Evolutionary conservation across 2,113 vertebrate species (phyloP).

Genomic region (Lanius collurio): DNA sequence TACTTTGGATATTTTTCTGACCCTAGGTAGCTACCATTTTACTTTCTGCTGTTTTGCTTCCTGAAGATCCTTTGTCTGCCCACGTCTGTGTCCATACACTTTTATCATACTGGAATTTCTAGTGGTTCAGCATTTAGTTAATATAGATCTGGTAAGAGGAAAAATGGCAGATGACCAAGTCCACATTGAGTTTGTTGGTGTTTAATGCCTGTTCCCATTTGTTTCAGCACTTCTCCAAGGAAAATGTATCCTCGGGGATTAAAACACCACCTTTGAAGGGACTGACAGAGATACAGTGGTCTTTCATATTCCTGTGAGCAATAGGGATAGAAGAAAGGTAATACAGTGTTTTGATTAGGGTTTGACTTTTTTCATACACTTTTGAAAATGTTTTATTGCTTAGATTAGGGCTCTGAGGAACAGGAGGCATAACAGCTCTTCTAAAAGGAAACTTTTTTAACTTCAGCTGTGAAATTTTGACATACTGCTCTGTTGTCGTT

Average conservation of each 20-base stretch:
- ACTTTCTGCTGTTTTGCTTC: neutral
- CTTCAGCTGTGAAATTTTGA: neutral
- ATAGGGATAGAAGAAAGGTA: neutral
- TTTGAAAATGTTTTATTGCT: neutral
- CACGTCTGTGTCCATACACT: neutral
- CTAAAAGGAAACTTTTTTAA: neutral
- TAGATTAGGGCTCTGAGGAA: neutral
- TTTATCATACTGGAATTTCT: neutral
- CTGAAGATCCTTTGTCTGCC: neutral
- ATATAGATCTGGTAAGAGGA: neutral
- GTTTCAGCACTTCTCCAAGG: neutral
- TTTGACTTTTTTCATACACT: neutral
- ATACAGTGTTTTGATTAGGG: neutral
- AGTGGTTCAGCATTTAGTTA: neutral
- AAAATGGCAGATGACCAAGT: neutral
- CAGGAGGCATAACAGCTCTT: rapidly evolving
- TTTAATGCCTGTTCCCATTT: neutral
- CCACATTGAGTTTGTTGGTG: neutral
- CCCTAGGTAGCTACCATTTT: neutral
- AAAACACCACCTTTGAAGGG: neutral
- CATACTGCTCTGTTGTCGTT: rapidly evolving
- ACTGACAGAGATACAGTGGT: neutral
- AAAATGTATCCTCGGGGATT: neutral
- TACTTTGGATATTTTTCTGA: neutral
- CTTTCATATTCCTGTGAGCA: neutral